These are phyloP conservation scores for Endotricha flammealis DNA, from an alignment of 2,888 invertebrate genomes.

Conservation along the genomic window DNA sequence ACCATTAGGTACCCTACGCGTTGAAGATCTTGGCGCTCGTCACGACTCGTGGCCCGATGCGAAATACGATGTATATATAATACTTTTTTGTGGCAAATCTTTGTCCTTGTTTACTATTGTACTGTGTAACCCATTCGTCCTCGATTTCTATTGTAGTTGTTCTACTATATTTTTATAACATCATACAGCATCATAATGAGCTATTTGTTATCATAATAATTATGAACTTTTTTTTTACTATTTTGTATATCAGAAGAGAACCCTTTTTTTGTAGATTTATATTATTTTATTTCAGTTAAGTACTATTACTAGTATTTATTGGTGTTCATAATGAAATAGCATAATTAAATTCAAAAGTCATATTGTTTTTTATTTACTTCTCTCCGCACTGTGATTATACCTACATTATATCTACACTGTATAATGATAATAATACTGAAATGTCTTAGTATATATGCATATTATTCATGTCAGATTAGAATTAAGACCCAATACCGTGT, in stretches of 20 bases:
- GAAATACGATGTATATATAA: slow-evolving; percentile 3
- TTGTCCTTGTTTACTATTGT: slow-evolving; percentile 1
- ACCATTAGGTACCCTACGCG: not conserved
- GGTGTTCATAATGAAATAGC: slow-evolving; percentile 15
- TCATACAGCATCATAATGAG: slow-evolving; percentile 17
- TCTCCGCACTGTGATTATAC: no score
- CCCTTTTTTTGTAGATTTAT: slow-evolving; percentile 16
- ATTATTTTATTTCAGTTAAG: slow-evolving; percentile 20
- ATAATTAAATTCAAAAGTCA: slow-evolving; percentile 4
- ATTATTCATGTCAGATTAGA: slow-evolving; percentile 4
- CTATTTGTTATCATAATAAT: slow-evolving; percentile 22
- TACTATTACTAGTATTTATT: slow-evolving; percentile 21
- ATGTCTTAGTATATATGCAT: no score
- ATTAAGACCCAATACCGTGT: not conserved
- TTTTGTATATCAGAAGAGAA: slow-evolving; percentile 24
- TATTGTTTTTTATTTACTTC: slow-evolving; percentile 2
- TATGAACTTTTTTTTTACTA: slow-evolving; percentile 23
- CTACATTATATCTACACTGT: no score
- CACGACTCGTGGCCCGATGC: slow-evolving; percentile 1
- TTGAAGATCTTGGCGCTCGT: no score
- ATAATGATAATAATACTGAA: no score
- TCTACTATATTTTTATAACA: slow-evolving; percentile 8
- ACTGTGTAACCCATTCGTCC: not conserved
- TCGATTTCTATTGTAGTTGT: not conserved
- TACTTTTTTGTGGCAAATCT: slow-evolving; percentile 1